These are phyloP conservation scores for Rhopalosiphum nymphaeae DNA, from an alignment of 2,888 invertebrate species.

Conservation along the genomic window DNA sequence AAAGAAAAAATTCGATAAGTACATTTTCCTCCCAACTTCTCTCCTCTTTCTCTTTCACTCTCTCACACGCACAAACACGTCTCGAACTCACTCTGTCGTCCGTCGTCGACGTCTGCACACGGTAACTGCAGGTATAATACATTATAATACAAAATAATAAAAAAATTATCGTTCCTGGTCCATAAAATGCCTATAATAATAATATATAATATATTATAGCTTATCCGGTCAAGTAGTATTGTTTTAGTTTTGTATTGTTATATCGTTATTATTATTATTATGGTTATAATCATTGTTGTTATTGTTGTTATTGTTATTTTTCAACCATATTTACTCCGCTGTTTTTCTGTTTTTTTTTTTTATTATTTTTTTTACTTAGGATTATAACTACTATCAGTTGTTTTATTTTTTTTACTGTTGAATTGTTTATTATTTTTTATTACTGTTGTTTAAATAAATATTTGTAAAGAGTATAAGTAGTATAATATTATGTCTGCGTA, in stretches of 20 bases:
- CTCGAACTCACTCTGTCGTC: not conserved
- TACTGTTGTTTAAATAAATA: conserved; percentile 35
- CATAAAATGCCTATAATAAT: not conserved
- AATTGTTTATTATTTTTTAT: not conserved
- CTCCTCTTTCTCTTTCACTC: not conserved
- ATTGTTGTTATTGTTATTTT: conserved; percentile 1
- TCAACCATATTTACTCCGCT: not conserved
- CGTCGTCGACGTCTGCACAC: not conserved
- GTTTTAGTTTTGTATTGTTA: not conserved
- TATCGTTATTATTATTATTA: not conserved
- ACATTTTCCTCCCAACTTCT: not conserved
- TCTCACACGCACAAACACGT: not conserved
- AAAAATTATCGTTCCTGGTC: not conserved
- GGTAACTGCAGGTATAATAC: not conserved
- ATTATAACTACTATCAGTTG: not conserved
- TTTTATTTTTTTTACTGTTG: not conserved
- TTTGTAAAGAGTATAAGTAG: conserved; percentile 38
- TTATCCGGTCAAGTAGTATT: conserved; percentile 21
- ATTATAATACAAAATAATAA: not conserved
- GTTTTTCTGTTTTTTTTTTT: not conserved
- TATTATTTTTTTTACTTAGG: not conserved
- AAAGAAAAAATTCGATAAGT: not conserved
- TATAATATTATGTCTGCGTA: not conserved
- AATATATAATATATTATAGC: not conserved
- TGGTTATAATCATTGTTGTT: not conserved